Base-by-base conservation (phyloP, 2,797 vertebrate species). In the Pangasius mekongensis region DNA sequence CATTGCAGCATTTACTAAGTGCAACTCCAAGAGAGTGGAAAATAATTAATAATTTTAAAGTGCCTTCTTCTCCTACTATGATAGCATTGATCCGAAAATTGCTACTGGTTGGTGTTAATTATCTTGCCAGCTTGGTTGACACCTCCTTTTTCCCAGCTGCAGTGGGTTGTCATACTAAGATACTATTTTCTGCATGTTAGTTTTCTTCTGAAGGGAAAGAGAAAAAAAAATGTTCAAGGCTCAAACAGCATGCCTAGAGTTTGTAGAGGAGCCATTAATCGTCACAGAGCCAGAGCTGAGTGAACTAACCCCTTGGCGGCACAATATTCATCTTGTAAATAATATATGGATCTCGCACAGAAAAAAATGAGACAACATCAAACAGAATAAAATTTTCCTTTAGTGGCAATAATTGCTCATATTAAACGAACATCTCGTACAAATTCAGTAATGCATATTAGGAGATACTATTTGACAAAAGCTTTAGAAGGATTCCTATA, bases 61-160 rank as follows among this genome's bases (percentile, higher is more conserved):
- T 94, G 92, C 91, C 84, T 88, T 92, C 92, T 91, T 88, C 43
- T 93, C 91, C 86, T 90, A 93, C 92, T 91, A 91, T 94, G 94
- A 94, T 95, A 95, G 94, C 93, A 94, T 94, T 93, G 94, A 95
- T 94, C 92, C 92, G 92, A 94, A 96, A 95, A 95, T 95, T 94
- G 94, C 94, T 94, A 93, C 93, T 94, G 93, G 93, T 95, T 94
- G 92, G 91, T 94, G 93, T 95, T 96, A 95, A 96, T 96, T 94
- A 95, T 95, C 92, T 94, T 94, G 94, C 94, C 94, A 95, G 92
- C 92, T 94, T 95, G 92, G 91, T 94, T 95, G 94, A 96, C 94
- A 94, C 88, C 89, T 94, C 91, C 89, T 94, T 94, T 66, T 76
- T 52, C 54, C n/a, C 86, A 93, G 92, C 90, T 90, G 88, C 92